Evolutionary conservation across 2,113 vertebrate genomes (phyloP), one percentile per base, ranked within the genome.

Genomic region (Hyla sarda): DNA sequence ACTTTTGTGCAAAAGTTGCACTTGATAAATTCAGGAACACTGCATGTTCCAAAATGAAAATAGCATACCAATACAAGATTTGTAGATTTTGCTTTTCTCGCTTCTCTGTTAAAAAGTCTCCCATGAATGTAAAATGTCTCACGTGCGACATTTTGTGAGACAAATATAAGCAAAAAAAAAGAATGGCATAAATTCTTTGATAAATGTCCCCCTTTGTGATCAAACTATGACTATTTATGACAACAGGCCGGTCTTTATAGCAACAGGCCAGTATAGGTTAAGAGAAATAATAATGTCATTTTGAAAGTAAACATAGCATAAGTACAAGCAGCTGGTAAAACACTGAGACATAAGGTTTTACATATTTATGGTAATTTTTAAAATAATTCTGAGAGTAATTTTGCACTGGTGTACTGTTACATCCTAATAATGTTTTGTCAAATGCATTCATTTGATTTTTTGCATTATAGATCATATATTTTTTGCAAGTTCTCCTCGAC

Each of bases 281-380:
- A 71, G 80, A 32, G 28, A 82, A 82, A 82, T 82, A 82, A 69
- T 82, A 32, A 82, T 69, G 45, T 69, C 30, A 82, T 82, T 69
- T 82, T 82, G 65, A 47, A 81, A 32, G 80, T 82, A 82, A 82
- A 82, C 60, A 82, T n/a, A 71, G 28, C 60, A 82, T 71, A 82
- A 82, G 80, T 82, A 82, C 28, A 52, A 82, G 62, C 80, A 82
- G 60, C 80, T 82, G 80, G 80, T 50, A 82, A 69, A 82, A 82
- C 62, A 82, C 28, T 50, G 62, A 67, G 62, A 71, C 80, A 82
- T 69, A 69, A 67, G 80, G 21, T 34, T 82, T 82, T 82, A 82
- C 80, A 82, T 69, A 82, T 82, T 82, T 82, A 82, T 82, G 80
- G 21, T 71, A 82, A 82, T 71, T 69, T 82, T 82, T 71, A 34